phyloP scores from a whole-genome alignment of 2,113 vertebrate genomes.

The Saimiri boliviensis region DNA sequence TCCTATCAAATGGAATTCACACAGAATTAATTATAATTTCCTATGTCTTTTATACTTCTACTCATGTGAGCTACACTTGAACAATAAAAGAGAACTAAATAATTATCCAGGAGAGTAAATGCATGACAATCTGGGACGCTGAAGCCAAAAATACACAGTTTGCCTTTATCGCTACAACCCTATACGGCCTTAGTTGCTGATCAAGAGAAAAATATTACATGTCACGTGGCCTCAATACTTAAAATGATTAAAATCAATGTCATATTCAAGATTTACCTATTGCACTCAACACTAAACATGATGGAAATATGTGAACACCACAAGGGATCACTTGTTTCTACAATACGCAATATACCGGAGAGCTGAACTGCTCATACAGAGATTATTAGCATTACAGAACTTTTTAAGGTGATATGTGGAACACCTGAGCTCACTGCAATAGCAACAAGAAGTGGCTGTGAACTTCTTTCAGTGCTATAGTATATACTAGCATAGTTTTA shows the following conservation, averaged over 20 bases:
- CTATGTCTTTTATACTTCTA: not conserved
- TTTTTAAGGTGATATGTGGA: no score
- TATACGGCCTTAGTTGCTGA: not conserved
- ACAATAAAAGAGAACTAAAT: conserved; percentile 31
- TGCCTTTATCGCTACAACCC: not conserved
- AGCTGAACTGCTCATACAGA: no score
- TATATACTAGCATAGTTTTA: no score
- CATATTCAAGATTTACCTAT: no score
- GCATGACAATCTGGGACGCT: not conserved
- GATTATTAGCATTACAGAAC: no score
- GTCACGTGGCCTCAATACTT: not conserved
- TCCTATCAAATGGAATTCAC: conserved; percentile 35
- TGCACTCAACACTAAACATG: no score
- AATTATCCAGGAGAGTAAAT: not conserved
- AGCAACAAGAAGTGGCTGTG: no score
- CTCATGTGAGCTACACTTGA: not conserved
- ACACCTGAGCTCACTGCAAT: no score
- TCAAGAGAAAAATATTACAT: not conserved
- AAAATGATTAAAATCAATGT: conserved; percentile 32
- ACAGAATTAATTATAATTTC: conserved; percentile 44
- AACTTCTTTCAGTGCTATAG: no score
- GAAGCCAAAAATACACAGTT: not conserved
- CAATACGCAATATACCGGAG: no score
- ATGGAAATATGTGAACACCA: no score
- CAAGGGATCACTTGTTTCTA: no score